These are phyloP conservation scores for Athene cunicularia DNA, from an alignment of 2,113 vertebrate genomes.

Conservation along the genomic window DNA sequence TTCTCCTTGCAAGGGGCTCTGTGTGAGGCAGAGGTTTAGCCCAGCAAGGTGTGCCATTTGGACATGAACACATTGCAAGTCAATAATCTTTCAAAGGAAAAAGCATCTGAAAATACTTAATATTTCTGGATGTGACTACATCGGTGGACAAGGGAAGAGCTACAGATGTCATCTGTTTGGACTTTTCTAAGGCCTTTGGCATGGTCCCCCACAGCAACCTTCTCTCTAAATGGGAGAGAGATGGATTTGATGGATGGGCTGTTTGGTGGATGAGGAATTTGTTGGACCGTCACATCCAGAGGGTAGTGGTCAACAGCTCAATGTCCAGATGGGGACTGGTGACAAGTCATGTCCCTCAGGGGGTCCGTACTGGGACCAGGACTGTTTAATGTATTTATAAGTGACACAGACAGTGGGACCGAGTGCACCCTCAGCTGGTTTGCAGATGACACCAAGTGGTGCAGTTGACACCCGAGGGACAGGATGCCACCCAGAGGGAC, in stretches of 20 bases:
- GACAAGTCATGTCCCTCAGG: neutral
- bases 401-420: neutral
- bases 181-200: neutral
- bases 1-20: neutral
- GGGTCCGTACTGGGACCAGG: neutral
- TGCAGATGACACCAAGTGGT: too few relatives aligned
- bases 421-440: neutral
- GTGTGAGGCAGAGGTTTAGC: neutral
- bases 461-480: accelerated
- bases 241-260: neutral
- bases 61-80: neutral
- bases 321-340: neutral
- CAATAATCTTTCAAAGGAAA: neutral
- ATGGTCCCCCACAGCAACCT: neutral
- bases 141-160: neutral
- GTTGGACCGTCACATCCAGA: neutral
- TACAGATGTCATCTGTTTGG: neutral
- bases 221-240: neutral
- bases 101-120: neutral
- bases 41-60: neutral
- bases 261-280: neutral
- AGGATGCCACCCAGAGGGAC: neutral
- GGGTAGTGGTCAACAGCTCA: neutral
- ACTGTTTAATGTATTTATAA: neutral
- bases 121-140: neutral